Evolutionary conservation across 2,888 invertebrate genomes (phyloP).

Genomic region (Euzetes globulus): DNA sequence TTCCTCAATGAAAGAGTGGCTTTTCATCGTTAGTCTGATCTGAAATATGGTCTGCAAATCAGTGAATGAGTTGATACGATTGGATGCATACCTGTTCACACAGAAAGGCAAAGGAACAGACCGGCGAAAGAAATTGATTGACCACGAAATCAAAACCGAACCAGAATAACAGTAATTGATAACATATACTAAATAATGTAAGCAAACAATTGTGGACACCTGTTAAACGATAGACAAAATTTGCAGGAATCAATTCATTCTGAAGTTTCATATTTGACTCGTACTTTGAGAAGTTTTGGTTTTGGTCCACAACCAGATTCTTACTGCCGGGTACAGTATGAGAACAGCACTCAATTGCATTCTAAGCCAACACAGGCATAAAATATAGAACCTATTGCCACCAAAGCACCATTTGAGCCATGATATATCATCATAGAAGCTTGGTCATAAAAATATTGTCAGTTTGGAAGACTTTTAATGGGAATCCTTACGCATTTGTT

Average conservation of each 20-base stretch:
- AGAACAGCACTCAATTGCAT: conserved; percentile 20
- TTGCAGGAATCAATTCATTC: background rate
- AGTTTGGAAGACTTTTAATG: background rate
- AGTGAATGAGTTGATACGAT: background rate
- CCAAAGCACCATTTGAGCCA: conserved; percentile 17
- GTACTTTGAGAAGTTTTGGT: background rate
- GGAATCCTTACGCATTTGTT: conserved; percentile 1
- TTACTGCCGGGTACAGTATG: background rate
- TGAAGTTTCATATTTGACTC: background rate
- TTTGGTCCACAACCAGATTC: background rate
- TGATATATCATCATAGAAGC: background rate
- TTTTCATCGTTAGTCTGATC: conserved; percentile 78
- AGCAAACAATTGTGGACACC: background rate
- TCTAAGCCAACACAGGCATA: background rate
- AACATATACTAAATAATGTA: background rate
- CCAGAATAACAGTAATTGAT: background rate
- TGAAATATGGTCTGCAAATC: conserved; percentile 42
- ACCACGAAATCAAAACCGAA: background rate
- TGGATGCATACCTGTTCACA: conserved; percentile 28
- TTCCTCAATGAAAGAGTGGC: conserved; percentile 68
- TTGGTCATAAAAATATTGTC: background rate
- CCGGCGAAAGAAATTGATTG: background rate
- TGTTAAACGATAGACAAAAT: background rate
- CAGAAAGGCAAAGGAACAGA: conserved; percentile 23
- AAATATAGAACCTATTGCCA: background rate